phyloP scores from a whole-genome alignment of 2,888 invertebrate species.

The Tetranychus truncatus region DNA sequence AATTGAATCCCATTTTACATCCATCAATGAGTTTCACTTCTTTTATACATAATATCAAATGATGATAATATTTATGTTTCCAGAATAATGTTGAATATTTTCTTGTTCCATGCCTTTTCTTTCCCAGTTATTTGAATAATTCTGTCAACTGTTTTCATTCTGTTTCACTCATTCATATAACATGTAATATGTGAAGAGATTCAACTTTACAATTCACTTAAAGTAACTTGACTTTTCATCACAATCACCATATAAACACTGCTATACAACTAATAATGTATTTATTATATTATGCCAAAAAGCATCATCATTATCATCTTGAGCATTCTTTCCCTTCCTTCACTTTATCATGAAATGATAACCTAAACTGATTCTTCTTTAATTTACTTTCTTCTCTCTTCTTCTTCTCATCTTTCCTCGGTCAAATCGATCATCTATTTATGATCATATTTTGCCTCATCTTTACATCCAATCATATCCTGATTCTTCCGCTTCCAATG shows the following conservation, averaged over 20 bases:
- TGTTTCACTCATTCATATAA: neutral
- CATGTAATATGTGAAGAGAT: neutral
- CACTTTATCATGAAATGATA: too few relatives aligned
- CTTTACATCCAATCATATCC: conserved; percentile 1
- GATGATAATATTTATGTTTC: neutral
- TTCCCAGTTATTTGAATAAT: neutral
- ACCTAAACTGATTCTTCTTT: neutral
- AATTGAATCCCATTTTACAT: too few relatives aligned
- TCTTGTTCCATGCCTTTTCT: neutral
- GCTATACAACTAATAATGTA: neutral
- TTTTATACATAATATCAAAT: neutral
- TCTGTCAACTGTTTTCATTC: neutral
- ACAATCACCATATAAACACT: neutral
- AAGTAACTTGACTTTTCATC: neutral
- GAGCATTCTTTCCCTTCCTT: too few relatives aligned
- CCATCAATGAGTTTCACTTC: too few relatives aligned
- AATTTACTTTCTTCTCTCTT: neutral
- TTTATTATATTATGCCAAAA: neutral
- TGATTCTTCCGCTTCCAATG: neutral
- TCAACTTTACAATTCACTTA: neutral
- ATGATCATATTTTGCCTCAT: neutral
- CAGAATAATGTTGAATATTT: neutral
- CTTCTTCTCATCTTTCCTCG: neutral
- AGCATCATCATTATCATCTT: neutral
- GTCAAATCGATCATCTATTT: neutral